phyloP scores from a whole-genome alignment of 2,113 vertebrate species.

The Heptranchias perlo region DNA sequence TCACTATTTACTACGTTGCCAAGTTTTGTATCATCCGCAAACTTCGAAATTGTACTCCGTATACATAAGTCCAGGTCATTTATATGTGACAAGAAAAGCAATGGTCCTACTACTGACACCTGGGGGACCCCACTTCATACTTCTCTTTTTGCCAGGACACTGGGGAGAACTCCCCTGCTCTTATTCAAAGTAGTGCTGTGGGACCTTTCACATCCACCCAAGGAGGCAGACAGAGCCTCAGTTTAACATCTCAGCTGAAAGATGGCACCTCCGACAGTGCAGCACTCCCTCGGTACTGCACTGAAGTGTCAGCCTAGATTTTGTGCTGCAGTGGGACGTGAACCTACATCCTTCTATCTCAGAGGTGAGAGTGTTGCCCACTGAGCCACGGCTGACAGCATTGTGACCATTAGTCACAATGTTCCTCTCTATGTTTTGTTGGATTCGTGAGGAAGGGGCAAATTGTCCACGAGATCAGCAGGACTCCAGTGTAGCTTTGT shows the following conservation, averaged over 20 bases:
- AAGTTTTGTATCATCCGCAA: too few species aligned
- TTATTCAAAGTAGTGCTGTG: neutral
- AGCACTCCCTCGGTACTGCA: neutral
- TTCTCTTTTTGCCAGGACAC: neutral
- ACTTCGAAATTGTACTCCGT: too few species aligned
- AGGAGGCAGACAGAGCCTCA: neutral
- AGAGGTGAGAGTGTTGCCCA: neutral
- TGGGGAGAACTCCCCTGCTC: neutral
- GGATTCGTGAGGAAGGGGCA: neutral
- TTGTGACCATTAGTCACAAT: too few species aligned
- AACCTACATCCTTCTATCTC: neutral
- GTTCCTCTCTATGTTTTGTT: neutral
- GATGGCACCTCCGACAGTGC: neutral
- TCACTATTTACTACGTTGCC: too few species aligned
- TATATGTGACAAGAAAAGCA: too few species aligned
- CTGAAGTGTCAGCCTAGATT: neutral
- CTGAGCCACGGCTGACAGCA: neutral
- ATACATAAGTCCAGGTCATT: too few species aligned
- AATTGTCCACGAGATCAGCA: neutral
- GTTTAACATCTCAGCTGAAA: too few species aligned
- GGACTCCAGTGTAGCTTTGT: neutral
- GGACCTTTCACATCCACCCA: neutral
- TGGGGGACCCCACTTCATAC: too few species aligned
- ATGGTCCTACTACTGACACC: too few species aligned
- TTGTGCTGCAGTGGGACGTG: neutral